A percentile compares a stretch with the other conserved stretches of the same genome.
Evolutionary conservation across 2,113 vertebrate species (phyloP).

Genomic region (rabbit (Oryctolagus cuniculus)): DNA sequence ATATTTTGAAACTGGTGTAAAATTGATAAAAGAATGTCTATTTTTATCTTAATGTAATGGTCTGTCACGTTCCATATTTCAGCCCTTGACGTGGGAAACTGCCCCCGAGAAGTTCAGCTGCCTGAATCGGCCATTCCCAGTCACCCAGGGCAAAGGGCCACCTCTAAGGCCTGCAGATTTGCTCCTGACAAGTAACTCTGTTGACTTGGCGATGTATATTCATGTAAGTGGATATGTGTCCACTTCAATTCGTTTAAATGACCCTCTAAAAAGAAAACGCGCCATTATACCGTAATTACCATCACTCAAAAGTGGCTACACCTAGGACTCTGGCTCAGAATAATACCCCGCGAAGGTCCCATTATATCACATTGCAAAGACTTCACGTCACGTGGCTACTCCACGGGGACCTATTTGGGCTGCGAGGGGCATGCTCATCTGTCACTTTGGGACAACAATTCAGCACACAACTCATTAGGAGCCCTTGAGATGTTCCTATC

Average conservation of each 20-base stretch:
- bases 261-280: background rate
- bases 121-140: background rate
- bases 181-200: background rate
- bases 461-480: accelerated
- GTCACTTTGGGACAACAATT: background rate
- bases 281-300: background rate
- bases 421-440: background rate
- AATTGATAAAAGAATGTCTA: background rate
- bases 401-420: accelerated
- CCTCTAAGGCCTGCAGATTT: background rate
- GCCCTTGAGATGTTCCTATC: background rate
- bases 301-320: background rate
- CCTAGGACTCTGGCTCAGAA: background rate
- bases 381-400: too few relatives aligned
- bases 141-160: accelerated
- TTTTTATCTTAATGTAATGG: background rate
- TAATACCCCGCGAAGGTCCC: background rate
- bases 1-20: background rate
- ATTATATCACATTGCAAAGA: background rate
- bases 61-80: background rate
- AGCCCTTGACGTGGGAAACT: background rate
- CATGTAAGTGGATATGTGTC: background rate
- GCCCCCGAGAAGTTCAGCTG: background rate
- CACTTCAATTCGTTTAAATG: background rate
- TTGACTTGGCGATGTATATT: background rate